Conservation (phyloP, 2,113 vertebrate species). For the Cavia porcellus region DNA sequence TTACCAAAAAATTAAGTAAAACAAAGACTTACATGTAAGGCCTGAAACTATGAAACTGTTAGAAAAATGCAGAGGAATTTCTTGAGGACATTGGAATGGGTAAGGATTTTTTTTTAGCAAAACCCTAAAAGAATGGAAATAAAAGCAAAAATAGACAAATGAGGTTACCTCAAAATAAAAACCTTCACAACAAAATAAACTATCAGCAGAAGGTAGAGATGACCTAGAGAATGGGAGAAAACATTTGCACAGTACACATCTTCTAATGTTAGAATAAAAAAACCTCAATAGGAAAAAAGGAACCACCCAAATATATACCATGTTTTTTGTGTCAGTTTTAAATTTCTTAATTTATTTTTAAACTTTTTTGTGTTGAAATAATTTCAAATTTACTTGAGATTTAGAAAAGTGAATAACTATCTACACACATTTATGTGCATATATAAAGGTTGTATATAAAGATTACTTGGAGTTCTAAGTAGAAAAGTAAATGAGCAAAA, state of each 20-base stretch:
- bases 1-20: background rate
- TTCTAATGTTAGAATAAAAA: background rate
- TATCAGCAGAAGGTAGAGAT: background rate
- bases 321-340: background rate
- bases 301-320: background rate
- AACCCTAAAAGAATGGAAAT: background rate
- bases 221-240: background rate
- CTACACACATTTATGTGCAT: background rate
- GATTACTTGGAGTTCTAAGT: background rate
- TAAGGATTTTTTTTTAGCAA: background rate
- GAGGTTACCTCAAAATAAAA: background rate
- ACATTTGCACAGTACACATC: background rate
- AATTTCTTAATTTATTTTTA: background rate
- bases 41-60: background rate
- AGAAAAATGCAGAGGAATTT: background rate
- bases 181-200: background rate
- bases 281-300: background rate
- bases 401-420: background rate
- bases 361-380: conserved; percentile 43
- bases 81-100: background rate
- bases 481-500: background rate
- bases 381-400: conserved; percentile 26
- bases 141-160: background rate
- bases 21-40: background rate
- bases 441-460: background rate